Percentiles rank a stretch among this genome's conserved stretches.
Conservation (phyloP, 2,888 invertebrate species). For the Drosophila mimica region DNA sequence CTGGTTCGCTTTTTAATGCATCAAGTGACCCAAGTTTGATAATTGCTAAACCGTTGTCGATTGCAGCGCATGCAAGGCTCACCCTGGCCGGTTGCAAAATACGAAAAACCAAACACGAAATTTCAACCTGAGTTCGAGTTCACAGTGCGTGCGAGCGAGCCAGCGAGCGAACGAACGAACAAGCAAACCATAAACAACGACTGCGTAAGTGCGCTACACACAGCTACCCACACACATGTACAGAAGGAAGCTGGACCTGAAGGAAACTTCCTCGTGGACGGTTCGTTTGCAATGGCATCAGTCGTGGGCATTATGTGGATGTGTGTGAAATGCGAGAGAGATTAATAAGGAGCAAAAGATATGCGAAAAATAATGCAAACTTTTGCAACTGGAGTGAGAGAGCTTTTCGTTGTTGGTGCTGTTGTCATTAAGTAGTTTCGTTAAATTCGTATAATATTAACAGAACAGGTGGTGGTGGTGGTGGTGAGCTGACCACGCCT, state of each 20-base stretch:
- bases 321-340: slow-evolving; percentile 10
- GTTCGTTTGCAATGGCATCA: slow-evolving; percentile 15
- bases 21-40: neutral
- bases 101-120: slow-evolving; percentile 6
- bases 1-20: neutral
- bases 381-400: neutral
- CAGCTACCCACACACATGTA: neutral
- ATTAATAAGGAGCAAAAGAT: slow-evolving; percentile 3
- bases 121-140: slow-evolving; percentile 6
- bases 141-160: slow-evolving; percentile 14
- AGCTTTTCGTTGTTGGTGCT: neutral
- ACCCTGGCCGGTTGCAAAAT: slow-evolving; percentile 5
- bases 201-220: slow-evolving; percentile 29
- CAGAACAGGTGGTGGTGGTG: slow-evolving; percentile 15
- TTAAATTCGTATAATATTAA: neutral
- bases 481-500: slow-evolving; percentile 52
- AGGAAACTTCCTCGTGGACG: slow-evolving; percentile 6
- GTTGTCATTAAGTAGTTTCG: neutral
- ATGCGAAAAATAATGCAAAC: neutral
- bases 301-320: neutral
- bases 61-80: slow-evolving; percentile 37
- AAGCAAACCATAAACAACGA: slow-evolving; percentile 14
- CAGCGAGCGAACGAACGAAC: slow-evolving; percentile 1
- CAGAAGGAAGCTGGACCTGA: slow-evolving; percentile 7
- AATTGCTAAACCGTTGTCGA: no score